Conservation (phyloP, 1,140 invertebrate genomes). For the Holcopasites calliopsidis region DNA sequence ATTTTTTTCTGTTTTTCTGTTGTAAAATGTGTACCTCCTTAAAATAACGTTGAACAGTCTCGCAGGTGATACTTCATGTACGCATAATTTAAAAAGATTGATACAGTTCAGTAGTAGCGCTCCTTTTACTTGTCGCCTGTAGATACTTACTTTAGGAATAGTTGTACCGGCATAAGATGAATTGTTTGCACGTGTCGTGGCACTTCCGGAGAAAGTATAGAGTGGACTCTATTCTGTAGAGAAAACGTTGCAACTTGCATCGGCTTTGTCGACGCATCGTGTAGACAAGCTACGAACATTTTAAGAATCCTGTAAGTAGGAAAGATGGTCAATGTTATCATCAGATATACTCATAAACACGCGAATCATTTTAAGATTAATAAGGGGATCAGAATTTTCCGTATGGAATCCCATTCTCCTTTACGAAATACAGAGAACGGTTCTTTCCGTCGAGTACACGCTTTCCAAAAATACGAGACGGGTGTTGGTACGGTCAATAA, state of each 20-base stretch:
- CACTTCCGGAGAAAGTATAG: conserved; percentile 49
- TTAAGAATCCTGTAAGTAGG: background rate
- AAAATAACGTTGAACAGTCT: too few species aligned
- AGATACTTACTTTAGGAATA: conserved; percentile 17
- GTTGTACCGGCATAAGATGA: conserved; percentile 1
- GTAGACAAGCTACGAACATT: background rate
- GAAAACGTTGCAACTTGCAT: conserved; percentile 14
- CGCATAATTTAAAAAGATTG: too few species aligned
- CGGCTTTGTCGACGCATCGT: background rate
- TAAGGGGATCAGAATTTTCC: too few species aligned
- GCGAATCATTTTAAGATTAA: too few species aligned
- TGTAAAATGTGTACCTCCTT: too few species aligned
- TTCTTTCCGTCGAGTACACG: too few species aligned
- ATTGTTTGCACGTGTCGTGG: conserved; percentile 17
- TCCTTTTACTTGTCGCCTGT: conserved; percentile 37
- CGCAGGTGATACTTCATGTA: too few species aligned
- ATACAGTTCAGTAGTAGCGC: too few species aligned
- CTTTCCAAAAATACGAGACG: background rate
- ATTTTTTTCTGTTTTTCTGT: too few species aligned
- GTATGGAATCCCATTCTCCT: too few species aligned
- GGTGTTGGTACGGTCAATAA: background rate
- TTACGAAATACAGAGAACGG: too few species aligned
- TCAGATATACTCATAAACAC: too few species aligned
- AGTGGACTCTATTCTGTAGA: background rate
- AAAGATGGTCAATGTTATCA: background rate